Conservation (phyloP, 1,140 invertebrate species). For the Popillia japonica region DNA sequence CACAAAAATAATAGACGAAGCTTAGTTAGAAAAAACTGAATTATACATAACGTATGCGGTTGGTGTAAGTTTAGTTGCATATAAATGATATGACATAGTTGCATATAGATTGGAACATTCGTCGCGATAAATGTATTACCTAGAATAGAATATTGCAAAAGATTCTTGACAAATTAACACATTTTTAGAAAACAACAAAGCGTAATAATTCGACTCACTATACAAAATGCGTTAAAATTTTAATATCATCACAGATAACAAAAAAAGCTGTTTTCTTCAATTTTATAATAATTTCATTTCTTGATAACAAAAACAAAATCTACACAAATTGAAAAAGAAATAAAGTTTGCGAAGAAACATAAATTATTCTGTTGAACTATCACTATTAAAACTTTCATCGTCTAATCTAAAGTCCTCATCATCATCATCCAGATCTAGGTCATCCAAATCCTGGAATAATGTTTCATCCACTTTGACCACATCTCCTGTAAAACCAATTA, state of each 20-base stretch:
- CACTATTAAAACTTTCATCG: slow-evolving; percentile 35
- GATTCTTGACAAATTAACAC: too few relatives aligned
- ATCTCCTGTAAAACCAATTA: slow-evolving; percentile 70
- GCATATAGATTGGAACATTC: too few relatives aligned
- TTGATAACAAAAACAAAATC: neutral
- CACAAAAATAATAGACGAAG: too few relatives aligned
- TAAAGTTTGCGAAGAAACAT: neutral
- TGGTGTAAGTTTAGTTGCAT: too few relatives aligned
- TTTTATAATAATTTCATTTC: slow-evolving; percentile 17
- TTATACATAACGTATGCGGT: too few relatives aligned
- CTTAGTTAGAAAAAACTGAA: too few relatives aligned
- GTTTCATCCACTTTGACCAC: slow-evolving; percentile 93
- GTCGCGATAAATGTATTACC: too few relatives aligned
- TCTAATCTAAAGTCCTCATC: slow-evolving; percentile 64
- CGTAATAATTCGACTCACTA: too few relatives aligned
- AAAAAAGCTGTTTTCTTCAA: neutral
- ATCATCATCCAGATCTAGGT: slow-evolving; percentile 76
- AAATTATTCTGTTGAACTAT: slow-evolving; percentile 34
- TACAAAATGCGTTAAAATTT: too few relatives aligned
- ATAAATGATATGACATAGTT: too few relatives aligned
- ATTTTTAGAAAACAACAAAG: too few relatives aligned
- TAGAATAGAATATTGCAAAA: too few relatives aligned
- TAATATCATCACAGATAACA: neutral
- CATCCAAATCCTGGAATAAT: slow-evolving; percentile 91
- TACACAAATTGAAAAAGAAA: neutral